Evolutionary conservation across 2,113 vertebrate genomes (phyloP).

Genomic region (Planiliza haematocheilus): DNA sequence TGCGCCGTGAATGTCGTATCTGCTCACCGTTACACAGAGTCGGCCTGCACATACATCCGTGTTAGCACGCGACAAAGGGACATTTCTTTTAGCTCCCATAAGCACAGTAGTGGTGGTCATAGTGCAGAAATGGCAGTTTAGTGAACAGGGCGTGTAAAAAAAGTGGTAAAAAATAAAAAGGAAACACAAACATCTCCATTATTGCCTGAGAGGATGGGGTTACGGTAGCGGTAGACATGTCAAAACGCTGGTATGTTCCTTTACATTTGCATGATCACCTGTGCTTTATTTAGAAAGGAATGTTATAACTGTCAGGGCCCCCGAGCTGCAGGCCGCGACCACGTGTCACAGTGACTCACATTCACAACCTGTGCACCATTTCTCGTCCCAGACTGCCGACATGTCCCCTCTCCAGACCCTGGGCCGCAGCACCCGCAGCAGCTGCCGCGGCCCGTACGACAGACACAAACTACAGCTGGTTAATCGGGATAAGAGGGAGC

Average conservation of each 20-base stretch:
- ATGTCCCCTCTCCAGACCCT: neutral
- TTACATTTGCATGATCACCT: constrained; percentile 19
- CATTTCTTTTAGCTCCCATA: neutral
- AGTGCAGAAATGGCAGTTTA: neutral
- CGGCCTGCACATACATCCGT: neutral
- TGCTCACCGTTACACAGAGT: neutral
- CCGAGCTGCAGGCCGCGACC: constrained; percentile 39
- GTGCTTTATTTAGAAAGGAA: constrained; percentile 64
- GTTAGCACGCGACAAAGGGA: neutral
- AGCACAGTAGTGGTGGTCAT: neutral
- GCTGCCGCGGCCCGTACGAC: constrained; percentile 29
- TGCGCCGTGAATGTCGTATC: neutral
- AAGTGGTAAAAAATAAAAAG: neutral
- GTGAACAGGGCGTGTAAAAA: neutral
- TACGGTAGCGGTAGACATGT: neutral
- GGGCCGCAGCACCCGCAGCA: neutral
- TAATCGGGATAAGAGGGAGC: constrained; percentile 59
- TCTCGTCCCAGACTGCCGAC: constrained; percentile 34
- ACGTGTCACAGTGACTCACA: constrained; percentile 58
- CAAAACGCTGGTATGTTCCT: constrained; percentile 26
- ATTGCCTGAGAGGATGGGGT: neutral
- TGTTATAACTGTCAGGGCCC: constrained; percentile 22
- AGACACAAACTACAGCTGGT: constrained; percentile 51
- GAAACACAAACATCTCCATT: no score
- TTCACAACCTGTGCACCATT: constrained; percentile 41